Evolutionary conservation across 2,797 vertebrate genomes (phyloP).

Genomic region (Potorous gilbertii): DNA sequence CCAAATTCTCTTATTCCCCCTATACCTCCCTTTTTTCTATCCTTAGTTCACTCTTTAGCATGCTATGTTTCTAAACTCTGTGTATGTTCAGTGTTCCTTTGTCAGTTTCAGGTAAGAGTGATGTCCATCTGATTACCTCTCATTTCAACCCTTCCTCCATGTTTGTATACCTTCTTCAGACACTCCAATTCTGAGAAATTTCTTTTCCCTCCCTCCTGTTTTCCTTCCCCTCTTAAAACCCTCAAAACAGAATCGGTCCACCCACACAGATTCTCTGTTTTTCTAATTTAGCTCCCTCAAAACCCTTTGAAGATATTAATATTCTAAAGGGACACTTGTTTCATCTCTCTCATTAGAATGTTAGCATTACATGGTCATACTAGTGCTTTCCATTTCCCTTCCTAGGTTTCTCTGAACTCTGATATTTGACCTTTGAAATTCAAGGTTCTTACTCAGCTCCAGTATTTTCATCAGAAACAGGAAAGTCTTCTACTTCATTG

Average conservation of each 20-base stretch:
- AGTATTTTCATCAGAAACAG: neutral
- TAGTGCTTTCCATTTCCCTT: neutral
- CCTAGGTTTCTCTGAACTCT: neutral
- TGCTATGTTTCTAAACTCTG: neutral
- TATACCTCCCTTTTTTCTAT: neutral
- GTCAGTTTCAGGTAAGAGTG: neutral
- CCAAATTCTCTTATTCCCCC: neutral
- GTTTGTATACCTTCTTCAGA: neutral
- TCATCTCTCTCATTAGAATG: neutral
- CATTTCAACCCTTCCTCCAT: too few species aligned
- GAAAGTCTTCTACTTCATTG: neutral
- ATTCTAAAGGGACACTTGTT: neutral
- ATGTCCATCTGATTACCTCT: too few species aligned
- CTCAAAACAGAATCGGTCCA: neutral
- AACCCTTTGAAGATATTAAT: neutral
- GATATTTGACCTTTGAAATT: neutral
- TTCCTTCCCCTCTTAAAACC: neutral
- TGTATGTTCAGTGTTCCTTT: neutral
- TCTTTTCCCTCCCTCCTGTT: neutral
- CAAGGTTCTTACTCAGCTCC: neutral
- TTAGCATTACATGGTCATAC: neutral
- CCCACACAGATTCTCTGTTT: neutral
- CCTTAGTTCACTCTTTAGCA: neutral
- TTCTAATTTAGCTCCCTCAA: neutral
- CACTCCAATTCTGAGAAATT: neutral